Base-by-base conservation (phyloP, 2,888 invertebrate species). In the Agonopterix alstromeriana region DNA sequence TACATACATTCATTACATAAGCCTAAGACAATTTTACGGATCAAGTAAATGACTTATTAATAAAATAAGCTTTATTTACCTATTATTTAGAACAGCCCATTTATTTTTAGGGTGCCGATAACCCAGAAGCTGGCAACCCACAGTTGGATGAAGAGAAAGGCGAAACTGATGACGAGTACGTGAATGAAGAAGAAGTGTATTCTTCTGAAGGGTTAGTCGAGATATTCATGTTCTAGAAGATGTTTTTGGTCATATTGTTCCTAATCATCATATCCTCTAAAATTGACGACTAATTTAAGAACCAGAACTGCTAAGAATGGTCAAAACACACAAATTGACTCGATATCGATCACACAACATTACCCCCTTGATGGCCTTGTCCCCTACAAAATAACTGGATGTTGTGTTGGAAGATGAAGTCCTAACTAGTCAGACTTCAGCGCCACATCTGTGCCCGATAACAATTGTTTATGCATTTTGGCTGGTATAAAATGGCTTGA, bases 181-280 rank as follows among this genome's bases (percentile, higher is more conserved):
- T 82, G 0, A 92, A 92, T 45, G 93, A 92, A 57, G 92, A 92
- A 59, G 91, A 91, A 58, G 91, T 91, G 54, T 93, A 92, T 65
- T 91, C 92, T 36, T 91, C 90, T 49, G 93, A 93, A 79, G 91
- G 91, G 92, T 92, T 67, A 73, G 71, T 57, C 11, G 60, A 47
- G 2, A 42, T 8, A 11, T 9, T 38, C 36, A 36, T 36, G 42
- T 9, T 10, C 12, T 42, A n/a, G 10, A n/a, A n/a, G 1, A 7
- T n/a, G 3, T 10, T 10, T 40, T 40, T 40, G n/a, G 3, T 10
- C n/a, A 10, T 10, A 10, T 7, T 38, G 38, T 4, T n/a, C n/a
- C n/a, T 9, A n/a, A 38, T 38, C 10, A 10, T n/a, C 5, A 10
- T 10, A 3, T 38, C 38, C 10, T n/a, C 3, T n/a, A 42, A 9